Base-by-base conservation (phyloP, 2,113 vertebrate genomes). In the Desmodus rotundus region DNA sequence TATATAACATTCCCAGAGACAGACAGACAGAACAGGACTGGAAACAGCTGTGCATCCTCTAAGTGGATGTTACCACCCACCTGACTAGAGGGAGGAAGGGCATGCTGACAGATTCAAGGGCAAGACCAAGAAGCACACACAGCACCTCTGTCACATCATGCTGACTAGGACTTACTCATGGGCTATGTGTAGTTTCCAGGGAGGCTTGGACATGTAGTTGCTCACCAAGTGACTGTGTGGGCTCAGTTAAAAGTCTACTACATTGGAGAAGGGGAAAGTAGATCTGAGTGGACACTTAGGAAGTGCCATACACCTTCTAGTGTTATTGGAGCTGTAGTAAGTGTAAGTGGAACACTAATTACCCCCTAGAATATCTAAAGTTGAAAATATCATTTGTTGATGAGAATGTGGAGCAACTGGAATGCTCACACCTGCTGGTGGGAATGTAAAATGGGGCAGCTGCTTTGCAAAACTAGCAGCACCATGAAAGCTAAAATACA, bases 131-230 rank as follows among this genome's bases (percentile, higher is more conserved):
- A 58, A 43, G 50, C 16, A 43, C 65, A 63, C 33, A 7, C 2
- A 16, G 10, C 24, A 43, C 58, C 63, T n/a, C 45, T n/a, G 43
- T 41, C 73, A 4, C 15, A 2, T 28, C 47, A 16, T 24, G 0
- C 5, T 45, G 72, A 56, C 54, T 36, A 13, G 45, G 22, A 38
- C 31, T 68, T 15, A 15, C 38, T 52, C 83, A 3, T 0, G 0
- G 4, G 41, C 38, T 41, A 56, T 58, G 20, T 2, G 2, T 31
- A 17, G 52, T 72, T 78, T 33, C 24, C 36, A 28, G 43, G n/a
- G 47, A 52, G 22, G 1, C 11, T 5, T 38, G 58, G 31, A 4
- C 0, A 1, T 2, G 6, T 15, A 3, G 47, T n/a, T 50, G 41
- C 67, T 24, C 36, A 20, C 61, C 14, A 17, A 28, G 19, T 19